Conservation (phyloP, 2,113 vertebrate genomes). For the Fukomys damarensis region DNA sequence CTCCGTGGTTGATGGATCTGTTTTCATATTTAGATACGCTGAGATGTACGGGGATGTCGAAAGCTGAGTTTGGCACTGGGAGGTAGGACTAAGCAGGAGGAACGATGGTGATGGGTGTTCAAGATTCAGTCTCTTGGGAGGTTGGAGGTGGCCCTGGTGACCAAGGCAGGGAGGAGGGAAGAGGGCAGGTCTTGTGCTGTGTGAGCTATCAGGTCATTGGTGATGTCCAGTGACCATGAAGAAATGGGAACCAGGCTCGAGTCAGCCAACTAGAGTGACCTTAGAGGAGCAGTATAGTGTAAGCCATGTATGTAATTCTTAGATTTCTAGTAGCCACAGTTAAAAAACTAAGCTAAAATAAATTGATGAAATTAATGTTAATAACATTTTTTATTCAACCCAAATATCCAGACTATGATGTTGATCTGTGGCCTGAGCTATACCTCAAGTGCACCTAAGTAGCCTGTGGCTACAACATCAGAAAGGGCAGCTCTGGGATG, state of each 20-base stretch:
- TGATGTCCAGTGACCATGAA: rapidly evolving
- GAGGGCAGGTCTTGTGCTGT: rapidly evolving
- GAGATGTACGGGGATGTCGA: background rate
- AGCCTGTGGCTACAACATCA: background rate
- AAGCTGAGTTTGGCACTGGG: rapidly evolving
- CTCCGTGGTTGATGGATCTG: background rate
- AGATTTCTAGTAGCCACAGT: background rate
- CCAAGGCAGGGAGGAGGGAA: background rate
- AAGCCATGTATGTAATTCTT: background rate
- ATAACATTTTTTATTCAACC: background rate
- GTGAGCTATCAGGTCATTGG: rapidly evolving
- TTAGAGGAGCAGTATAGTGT: rapidly evolving
- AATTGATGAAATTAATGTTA: background rate
- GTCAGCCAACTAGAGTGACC: rapidly evolving
- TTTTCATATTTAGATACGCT: background rate
- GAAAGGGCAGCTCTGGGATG: background rate
- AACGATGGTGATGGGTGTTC: rapidly evolving
- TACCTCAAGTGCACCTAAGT: background rate
- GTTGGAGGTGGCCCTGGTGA: rapidly evolving
- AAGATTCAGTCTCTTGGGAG: rapidly evolving
- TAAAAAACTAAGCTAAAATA: background rate
- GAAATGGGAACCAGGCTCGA: background rate
- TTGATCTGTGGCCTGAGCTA: rapidly evolving
- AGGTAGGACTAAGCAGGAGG: background rate
- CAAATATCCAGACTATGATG: background rate